Evolutionary conservation across 2,888 invertebrate genomes (phyloP), one percentile per base, ranked within the genome.

Genomic region (Trichogramma evanescens): DNA sequence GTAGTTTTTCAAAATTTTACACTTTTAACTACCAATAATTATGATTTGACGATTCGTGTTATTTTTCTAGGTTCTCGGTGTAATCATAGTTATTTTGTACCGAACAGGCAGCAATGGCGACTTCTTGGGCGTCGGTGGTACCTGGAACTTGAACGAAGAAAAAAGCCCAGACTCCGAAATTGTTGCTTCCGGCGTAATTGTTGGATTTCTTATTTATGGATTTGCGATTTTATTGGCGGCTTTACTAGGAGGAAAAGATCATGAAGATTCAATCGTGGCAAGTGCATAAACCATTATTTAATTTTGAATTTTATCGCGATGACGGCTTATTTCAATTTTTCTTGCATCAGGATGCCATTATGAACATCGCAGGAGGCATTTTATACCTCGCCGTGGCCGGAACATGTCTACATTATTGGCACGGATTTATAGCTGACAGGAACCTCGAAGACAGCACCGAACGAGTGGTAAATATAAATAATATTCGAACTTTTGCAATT

Each of bases 101-200:
- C 85, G 93, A 63, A 88, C 88, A 40, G 93, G 93, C 8, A 89
- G 87, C 79, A 86, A 86, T 10, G 93, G 93, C 3, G 86, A 87
- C 73, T 93, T 93, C 75, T 82, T 93, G 63, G 93, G 93, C 44
- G 89, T 93, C 56, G 92, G 93, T 51, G 93, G 92, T 59, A 91
- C 91, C 13, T 93, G 93, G 92, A 93, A 93, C 79, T 81, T 93
- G 55, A 91, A 92, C 70, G 92, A 93, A 76, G 90, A 91, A 74
- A 92, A 92, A 80, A 91, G 87, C 74, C 86, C 91, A 0, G 93
- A 93, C 71, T 89, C 89, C 13, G 93, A 93, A 81, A 92, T 93
- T 65, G 87, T 93, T 1, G 92, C 92, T 0, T 91, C 91, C 0
- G 93, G 93, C 6, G 88, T 93, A 4, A 88, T 92, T 67, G 89